Evolutionary conservation across 2,888 invertebrate genomes (phyloP).

Genomic region (Linnaemya tessellans): DNA sequence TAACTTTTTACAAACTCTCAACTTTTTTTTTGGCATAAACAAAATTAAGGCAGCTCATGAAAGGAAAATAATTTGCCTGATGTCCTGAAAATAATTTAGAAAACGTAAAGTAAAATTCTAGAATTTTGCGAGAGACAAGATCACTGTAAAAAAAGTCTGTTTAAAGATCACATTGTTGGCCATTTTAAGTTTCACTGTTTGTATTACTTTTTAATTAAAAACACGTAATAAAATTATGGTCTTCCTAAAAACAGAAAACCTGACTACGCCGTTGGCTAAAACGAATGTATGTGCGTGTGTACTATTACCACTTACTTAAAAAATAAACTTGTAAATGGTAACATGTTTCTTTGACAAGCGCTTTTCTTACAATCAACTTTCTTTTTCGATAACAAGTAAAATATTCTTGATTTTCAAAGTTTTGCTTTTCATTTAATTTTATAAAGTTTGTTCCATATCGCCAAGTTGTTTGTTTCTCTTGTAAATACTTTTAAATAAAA

Average conservation of each 20-base stretch:
- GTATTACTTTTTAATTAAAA: no score
- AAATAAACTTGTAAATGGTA: slow-evolving; percentile 35
- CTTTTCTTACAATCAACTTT: slow-evolving; percentile 15
- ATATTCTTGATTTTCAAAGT: slow-evolving; percentile 21
- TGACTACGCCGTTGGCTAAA: neutral
- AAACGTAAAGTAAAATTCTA: no score
- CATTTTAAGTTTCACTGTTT: no score
- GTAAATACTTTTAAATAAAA: slow-evolving; percentile 47
- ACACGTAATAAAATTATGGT: no score
- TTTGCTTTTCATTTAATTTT: slow-evolving; percentile 8
- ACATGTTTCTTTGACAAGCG: slow-evolving; percentile 60
- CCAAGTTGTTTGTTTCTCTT: neutral
- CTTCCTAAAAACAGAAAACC: neutral
- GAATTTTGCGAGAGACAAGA: no score
- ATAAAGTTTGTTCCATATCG: slow-evolving; percentile 28
- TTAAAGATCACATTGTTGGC: no score
- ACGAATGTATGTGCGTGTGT: neutral
- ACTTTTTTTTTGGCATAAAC: neutral
- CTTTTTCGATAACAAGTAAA: slow-evolving; percentile 31
- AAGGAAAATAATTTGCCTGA: no score
- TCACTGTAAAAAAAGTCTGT: no score
- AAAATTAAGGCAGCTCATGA: no score
- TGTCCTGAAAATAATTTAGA: no score
- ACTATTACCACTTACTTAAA: neutral
- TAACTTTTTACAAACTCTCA: neutral